Base-by-base conservation (phyloP, 2,888 invertebrate genomes). In the Hirtodrosophila duncani region DNA sequence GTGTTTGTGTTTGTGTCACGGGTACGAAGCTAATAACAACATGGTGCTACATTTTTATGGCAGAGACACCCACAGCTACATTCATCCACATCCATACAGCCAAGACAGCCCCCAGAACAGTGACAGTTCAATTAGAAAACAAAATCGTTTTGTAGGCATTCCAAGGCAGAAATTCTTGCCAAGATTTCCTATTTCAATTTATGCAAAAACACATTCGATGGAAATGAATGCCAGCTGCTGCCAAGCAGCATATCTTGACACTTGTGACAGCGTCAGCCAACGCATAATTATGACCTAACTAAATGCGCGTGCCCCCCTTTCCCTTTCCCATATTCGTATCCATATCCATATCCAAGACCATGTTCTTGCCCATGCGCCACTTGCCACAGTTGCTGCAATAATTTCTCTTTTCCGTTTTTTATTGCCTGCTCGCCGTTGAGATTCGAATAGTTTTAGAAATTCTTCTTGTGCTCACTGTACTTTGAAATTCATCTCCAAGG, bases 361-460 rank as follows among this genome's bases (percentile, higher is more conserved):
- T 55, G n/a, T 53, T 21, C 44, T 21, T 50, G 10, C 34, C 24
- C 34, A 49, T 34, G 18, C 58, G 27, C 31, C 11, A n/a, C 39
- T 27, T 26, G 34, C 16, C 37, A 16, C 33, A n/a, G 23, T 49
- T 36, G 46, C 41, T 30, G 44, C 48, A 57, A 61, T 57, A 50
- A 61, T 60, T 65, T 46, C 17, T 24, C 20, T 30, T n/a, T n/a
- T n/a, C 9, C 11, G 13, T 31, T 16, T 63, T 67, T 70, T 70
- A 72, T 61, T 56, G 61, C 57, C 4, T 36, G 26, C 30, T 9
- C 10, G 30, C 21, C 38, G 27, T 51, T 26, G 36, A 66, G 61
- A 64, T 70, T 70, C 57, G 60, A 69, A 69, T 69, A 69, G 72
- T 71, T 77, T 63, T 58, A n/a, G 36, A 72, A 72, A 63, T 72